phyloP scores from a whole-genome alignment of 2,888 invertebrate species.

The Torymus aiolomorphi region DNA sequence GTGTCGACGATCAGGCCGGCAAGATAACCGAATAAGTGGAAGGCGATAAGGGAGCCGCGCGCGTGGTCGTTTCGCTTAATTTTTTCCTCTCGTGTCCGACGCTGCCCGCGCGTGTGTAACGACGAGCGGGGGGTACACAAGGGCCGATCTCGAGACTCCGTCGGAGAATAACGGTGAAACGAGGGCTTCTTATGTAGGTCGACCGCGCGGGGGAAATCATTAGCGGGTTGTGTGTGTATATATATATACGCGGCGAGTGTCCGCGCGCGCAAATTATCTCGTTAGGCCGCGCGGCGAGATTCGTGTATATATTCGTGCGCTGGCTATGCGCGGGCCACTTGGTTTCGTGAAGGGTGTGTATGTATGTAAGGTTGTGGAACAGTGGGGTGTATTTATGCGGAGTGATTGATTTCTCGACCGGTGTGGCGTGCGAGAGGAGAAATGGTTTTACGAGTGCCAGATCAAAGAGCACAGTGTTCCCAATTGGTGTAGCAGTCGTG shows the following conservation, averaged over 20 bases:
- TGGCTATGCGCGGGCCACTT: too few species aligned
- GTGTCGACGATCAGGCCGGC: slow-evolving; percentile 31
- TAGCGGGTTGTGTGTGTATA: background rate
- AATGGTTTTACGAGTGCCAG: too few species aligned
- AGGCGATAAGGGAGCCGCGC: slow-evolving; percentile 26
- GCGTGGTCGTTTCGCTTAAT: slow-evolving; percentile 39
- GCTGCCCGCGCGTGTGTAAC: slow-evolving; percentile 5
- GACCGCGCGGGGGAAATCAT: slow-evolving; percentile 53
- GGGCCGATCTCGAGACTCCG: too few species aligned
- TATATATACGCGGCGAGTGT: slow-evolving; percentile 1
- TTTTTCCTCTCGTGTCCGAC: slow-evolving; percentile 46
- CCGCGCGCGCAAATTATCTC: slow-evolving; percentile 29
- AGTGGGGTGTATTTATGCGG: too few species aligned
- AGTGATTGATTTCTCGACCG: too few species aligned
- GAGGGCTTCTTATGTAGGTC: slow-evolving; percentile 45
- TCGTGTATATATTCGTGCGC: background rate
- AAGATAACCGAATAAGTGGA: slow-evolving; percentile 43
- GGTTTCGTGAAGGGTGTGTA: too few species aligned
- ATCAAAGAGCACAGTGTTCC: too few species aligned
- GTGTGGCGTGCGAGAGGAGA: too few species aligned
- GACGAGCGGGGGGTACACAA: background rate
- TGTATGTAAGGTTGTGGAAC: too few species aligned
- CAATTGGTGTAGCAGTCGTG: too few species aligned
- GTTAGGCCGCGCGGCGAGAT: slow-evolving; percentile 21
- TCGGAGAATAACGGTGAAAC: background rate